Base-by-base conservation (phyloP, 2,888 invertebrate species). In the Microplitis manilae region DNA sequence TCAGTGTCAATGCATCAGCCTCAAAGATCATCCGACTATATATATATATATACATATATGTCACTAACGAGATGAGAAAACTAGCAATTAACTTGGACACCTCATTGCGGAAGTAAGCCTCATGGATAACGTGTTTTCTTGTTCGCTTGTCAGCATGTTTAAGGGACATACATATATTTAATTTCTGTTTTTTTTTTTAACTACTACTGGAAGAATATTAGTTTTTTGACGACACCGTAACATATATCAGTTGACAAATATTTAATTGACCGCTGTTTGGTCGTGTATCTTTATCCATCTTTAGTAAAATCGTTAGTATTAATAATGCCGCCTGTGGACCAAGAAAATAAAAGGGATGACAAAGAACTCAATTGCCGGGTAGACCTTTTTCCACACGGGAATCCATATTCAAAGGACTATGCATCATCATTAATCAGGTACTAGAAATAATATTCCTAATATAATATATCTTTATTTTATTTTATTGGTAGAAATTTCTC, bases 301-400 rank as follows among this genome's bases (percentile, higher is more conserved):
- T 30, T 30, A 30, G 30, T 30, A 30, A 30, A 30, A 30, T 30
- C 30, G 30, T 30, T 30, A 30, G 30, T 30, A 30, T 30, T 69
- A 40, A 41, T 62, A 39, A 39, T 62, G 59, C 77, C 77, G n/a
- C 73, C 77, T 69, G 77, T 30, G 30, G 30, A 30, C 39, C 69
- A 70, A 13, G 70, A 61, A 30, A 17, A 17, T 17, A 17, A 17
- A 30, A 76, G 69, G 64, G 69, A 78, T 75, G 77, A 80, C 77
- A 74, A 73, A 77, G 78, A 65, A 77, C 67, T 68, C 15, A 75
- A 50, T 72, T 73, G 68, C n/a, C 20, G 73, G 71, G 67, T 9
- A 13, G 50, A 50, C 50, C 68, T 68, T 59, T 79, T 77, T 75
- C 68, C 67, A 71, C 67, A 61, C 65, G 39, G 68, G 75, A 59